phyloP scores from a whole-genome alignment of 2,888 invertebrate genomes.

The Tineola bisselliella region DNA sequence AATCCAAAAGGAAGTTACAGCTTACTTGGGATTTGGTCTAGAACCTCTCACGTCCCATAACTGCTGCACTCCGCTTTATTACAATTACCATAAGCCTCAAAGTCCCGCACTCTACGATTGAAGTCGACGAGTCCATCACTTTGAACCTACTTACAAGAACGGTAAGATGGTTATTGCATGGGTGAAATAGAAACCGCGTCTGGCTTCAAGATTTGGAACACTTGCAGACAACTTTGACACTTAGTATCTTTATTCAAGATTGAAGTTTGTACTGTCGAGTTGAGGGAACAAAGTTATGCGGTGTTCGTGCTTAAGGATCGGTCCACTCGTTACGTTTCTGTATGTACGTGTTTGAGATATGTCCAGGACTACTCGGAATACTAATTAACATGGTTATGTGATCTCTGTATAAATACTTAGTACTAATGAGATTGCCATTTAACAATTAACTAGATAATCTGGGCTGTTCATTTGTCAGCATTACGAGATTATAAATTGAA shows the following conservation, averaged over 20 bases:
- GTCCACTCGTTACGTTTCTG: constrained; percentile 67
- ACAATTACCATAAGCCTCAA: constrained; percentile 69
- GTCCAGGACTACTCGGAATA: constrained; percentile 64
- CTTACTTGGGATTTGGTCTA: constrained; percentile 70
- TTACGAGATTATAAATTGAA: constrained; percentile 2
- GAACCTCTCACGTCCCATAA: constrained; percentile 69
- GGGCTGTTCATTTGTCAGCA: constrained; percentile 2
- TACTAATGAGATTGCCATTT: constrained; percentile 2
- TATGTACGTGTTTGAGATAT: constrained; percentile 60
- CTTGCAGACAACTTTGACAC: constrained; percentile 48
- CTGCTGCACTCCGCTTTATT: constrained; percentile 69
- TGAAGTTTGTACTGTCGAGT: constrained; percentile 39
- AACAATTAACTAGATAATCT: background rate
- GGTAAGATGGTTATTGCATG: constrained; percentile 64
- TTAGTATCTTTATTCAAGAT: constrained; percentile 43
- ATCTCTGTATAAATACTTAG: background rate
- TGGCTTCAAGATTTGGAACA: constrained; percentile 41
- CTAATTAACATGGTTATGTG: constrained; percentile 41
- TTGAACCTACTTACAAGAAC: constrained; percentile 61
- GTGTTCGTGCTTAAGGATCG: constrained; percentile 55
- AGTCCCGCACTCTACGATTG: constrained; percentile 62
- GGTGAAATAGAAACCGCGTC: constrained; percentile 61
- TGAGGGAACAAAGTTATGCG: constrained; percentile 51
- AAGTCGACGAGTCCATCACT: constrained; percentile 54
- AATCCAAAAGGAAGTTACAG: constrained; percentile 71